Percentiles rank a stretch among this genome's conserved stretches.
These are phyloP conservation scores for Agrochola lychnidis DNA, from an alignment of 2,888 invertebrate genomes.

Conservation along the genomic window DNA sequence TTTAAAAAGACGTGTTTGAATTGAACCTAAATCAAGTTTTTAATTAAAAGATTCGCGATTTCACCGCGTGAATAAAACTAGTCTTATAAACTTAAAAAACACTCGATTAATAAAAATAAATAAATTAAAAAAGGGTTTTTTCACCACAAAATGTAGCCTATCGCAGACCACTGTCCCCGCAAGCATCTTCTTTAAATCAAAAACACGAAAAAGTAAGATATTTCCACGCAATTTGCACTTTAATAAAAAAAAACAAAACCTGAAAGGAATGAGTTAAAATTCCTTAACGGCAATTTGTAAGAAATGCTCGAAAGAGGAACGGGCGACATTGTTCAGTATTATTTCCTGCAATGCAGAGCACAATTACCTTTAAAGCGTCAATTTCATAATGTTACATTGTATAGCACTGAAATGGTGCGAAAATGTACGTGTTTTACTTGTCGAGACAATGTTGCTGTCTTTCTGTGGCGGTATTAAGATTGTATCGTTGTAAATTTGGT, in stretches of 20 bases:
- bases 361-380: constrained; percentile 55
- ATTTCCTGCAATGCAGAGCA: constrained; percentile 61
- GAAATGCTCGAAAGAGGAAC: constrained; percentile 48
- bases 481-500: constrained; percentile 34
- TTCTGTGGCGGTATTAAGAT: constrained; percentile 31
- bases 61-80: background rate
- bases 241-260: constrained; percentile 27
- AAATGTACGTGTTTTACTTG: constrained; percentile 40
- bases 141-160: background rate
- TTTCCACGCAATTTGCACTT: constrained; percentile 9
- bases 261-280: constrained; percentile 48
- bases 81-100: background rate
- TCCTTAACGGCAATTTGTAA: constrained; percentile 52
- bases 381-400: constrained; percentile 59
- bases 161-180: no score
- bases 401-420: constrained; percentile 31
- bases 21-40: background rate
- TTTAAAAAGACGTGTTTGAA: background rate
- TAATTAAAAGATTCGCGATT: background rate
- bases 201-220: background rate
- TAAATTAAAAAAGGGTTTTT: no score
- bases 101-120: no score
- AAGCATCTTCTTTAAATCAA: no score
- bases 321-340: constrained; percentile 54
- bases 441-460: constrained; percentile 24